Evolutionary conservation across 2,888 invertebrate genomes (phyloP).

Genomic region (Sphaeridia pumilis): DNA sequence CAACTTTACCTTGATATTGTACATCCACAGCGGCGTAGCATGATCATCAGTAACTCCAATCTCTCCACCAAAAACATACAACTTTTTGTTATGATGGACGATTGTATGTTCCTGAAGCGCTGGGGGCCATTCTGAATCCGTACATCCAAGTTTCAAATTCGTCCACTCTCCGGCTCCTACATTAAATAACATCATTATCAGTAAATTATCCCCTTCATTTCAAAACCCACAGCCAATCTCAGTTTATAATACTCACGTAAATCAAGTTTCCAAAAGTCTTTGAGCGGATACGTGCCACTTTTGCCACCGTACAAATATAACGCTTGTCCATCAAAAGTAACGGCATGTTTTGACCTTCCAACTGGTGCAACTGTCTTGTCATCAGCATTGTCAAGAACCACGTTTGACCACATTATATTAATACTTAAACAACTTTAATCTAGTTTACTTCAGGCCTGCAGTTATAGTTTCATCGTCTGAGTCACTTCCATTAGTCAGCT

Average conservation of each 20-base stretch:
- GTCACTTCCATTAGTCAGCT: too few relatives aligned
- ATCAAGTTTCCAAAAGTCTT: conserved; percentile 75
- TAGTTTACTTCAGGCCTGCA: too few relatives aligned
- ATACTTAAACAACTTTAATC: too few relatives aligned
- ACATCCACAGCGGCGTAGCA: conserved; percentile 76
- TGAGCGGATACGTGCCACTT: conserved; percentile 65
- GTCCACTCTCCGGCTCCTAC: conserved; percentile 24
- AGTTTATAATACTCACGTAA: conserved; percentile 51
- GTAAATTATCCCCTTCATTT: too few relatives aligned
- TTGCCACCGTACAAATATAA: conserved; percentile 75
- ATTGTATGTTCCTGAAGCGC: conserved; percentile 75
- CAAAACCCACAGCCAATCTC: too few relatives aligned
- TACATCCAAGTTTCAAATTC: conserved; percentile 17
- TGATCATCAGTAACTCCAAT: conserved; percentile 57
- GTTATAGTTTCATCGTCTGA: too few relatives aligned
- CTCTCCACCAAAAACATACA: conserved; percentile 80
- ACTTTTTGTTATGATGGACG: conserved; percentile 58
- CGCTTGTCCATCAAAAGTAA: conserved; percentile 60
- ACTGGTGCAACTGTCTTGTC: conserved; percentile 44
- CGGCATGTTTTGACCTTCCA: conserved; percentile 70
- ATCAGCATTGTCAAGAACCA: conserved; percentile 9
- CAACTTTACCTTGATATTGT: conserved; percentile 65
- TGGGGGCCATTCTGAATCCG: conserved; percentile 59
- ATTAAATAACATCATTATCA: too few relatives aligned
- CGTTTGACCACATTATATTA: conserved; percentile 25